These are phyloP conservation scores for Cylloceria caligata DNA, from an alignment of 2,888 invertebrate genomes.

Conservation along the genomic window DNA sequence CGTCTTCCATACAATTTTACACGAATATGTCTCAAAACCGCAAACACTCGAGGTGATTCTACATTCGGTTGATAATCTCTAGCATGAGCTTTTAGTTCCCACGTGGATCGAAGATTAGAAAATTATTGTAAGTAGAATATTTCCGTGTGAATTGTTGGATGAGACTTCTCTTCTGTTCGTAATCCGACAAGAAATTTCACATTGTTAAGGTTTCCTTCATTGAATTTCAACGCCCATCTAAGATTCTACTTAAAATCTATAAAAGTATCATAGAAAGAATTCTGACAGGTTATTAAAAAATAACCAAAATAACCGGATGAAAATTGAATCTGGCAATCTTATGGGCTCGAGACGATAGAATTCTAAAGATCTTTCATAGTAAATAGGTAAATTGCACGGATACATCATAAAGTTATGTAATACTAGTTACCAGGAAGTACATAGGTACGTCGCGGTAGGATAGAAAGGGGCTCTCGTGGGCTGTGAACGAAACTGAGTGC, in stretches of 20 bases:
- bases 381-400: conserved; percentile 43
- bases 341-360: conserved; percentile 26
- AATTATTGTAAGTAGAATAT: neutral
- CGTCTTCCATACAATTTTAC: conserved; percentile 1
- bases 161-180: neutral
- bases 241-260: neutral
- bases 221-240: neutral
- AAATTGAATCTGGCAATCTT: conserved; percentile 2
- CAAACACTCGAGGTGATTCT: neutral
- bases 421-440: neutral
- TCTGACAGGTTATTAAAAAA: neutral
- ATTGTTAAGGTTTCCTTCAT: neutral
- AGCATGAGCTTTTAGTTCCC: too few species aligned
- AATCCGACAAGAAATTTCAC: neutral
- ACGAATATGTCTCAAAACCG: neutral
- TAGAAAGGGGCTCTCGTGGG: conserved; percentile 31
- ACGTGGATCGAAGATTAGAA: neutral
- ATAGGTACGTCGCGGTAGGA: conserved; percentile 12
- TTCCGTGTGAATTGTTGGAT: neutral
- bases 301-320: neutral
- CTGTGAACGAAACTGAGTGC: conserved; percentile 55
- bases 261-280: neutral
- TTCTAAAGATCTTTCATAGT: conserved; percentile 6
- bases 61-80: neutral
- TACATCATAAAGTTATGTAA: conserved; percentile 46